These are phyloP conservation scores for Cynodonichthys magdalenae DNA, from an alignment of 2,797 vertebrate species.

Conservation along the genomic window DNA sequence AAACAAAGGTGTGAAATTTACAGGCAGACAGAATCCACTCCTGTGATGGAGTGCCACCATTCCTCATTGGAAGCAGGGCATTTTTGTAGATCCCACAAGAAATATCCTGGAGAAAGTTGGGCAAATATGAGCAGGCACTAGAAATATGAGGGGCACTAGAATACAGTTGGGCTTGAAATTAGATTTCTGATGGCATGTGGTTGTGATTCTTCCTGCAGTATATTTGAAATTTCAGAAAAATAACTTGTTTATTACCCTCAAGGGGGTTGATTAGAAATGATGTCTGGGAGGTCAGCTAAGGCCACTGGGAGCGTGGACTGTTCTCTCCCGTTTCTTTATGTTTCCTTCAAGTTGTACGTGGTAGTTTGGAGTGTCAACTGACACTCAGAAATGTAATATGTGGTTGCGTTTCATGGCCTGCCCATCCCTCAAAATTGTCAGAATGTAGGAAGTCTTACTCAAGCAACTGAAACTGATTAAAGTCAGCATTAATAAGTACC, in stretches of 20 bases:
- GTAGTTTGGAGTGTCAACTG: slow-evolving; percentile 65
- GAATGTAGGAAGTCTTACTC: slow-evolving; percentile 73
- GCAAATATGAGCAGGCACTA: slow-evolving; percentile 83
- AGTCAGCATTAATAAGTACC: slow-evolving; percentile 73
- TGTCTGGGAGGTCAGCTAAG: slow-evolving; percentile 78
- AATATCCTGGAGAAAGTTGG: slow-evolving; percentile 82
- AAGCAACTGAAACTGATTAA: slow-evolving; percentile 79
- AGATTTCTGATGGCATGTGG: slow-evolving; percentile 83
- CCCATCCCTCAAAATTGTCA: slow-evolving; percentile 76
- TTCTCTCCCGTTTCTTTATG: slow-evolving; percentile 75
- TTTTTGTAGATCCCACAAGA: slow-evolving; percentile 89
- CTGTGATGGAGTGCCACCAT: slow-evolving; percentile 88
- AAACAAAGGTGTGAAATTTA: slow-evolving; percentile 91
- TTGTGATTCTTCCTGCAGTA: slow-evolving; percentile 79
- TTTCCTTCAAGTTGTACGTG: slow-evolving; percentile 69
- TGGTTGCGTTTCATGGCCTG: slow-evolving; percentile 66
- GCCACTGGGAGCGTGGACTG: slow-evolving; percentile 71
- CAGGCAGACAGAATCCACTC: slow-evolving; percentile 88
- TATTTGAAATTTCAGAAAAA: slow-evolving; percentile 83
- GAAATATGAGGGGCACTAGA: slow-evolving; percentile 87
- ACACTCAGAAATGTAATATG: slow-evolving; percentile 69
- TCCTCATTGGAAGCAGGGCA: slow-evolving; percentile 88
- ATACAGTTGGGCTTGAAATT: slow-evolving; percentile 86
- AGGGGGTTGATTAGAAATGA: slow-evolving; percentile 79
- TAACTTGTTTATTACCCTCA: slow-evolving; percentile 81